These are phyloP conservation scores for Halotydeus destructor DNA, from an alignment of 1,140 invertebrate genomes.

Conservation along the genomic window DNA sequence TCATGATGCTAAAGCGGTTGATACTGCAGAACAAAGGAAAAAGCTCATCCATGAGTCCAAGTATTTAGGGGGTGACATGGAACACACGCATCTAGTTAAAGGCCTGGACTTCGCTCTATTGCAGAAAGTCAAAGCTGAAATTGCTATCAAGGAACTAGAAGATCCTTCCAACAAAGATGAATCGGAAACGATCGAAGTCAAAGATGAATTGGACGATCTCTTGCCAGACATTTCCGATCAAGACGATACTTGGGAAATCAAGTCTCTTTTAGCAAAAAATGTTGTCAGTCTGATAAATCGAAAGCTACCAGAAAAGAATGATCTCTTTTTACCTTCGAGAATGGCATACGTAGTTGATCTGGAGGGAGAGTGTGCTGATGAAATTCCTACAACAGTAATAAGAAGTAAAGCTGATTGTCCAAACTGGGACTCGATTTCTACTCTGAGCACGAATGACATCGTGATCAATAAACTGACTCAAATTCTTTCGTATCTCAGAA, in stretches of 20 bases:
- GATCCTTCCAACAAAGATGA: conserved; percentile 30
- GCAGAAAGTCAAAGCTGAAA: conserved; percentile 51
- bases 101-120: conserved; percentile 97
- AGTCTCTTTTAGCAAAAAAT: conserved; percentile 22
- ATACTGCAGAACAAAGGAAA: conserved; percentile 80
- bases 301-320: conserved; percentile 47
- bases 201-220: conserved; percentile 32
- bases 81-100: conserved; percentile 99
- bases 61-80: conserved; percentile 99
- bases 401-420: conserved; percentile 86
- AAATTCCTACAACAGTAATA: conserved; percentile 87
- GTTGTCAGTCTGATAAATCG: conserved; percentile 30
- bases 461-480: conserved; percentile 93
- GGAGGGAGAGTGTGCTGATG: conserved; percentile 70
- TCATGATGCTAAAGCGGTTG: conserved; percentile 71
- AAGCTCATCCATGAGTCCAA: conserved; percentile 98
- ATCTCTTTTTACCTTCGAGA: conserved; percentile 74
- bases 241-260: conserved; percentile 4
- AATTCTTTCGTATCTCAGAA: conserved; percentile 75
- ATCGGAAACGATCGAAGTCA: conserved; percentile 27
- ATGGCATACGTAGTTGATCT: conserved; percentile 94
- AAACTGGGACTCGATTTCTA: conserved; percentile 45
- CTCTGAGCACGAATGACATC: conserved; percentile 75
- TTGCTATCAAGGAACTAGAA: conserved; percentile 23
- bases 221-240: conserved; percentile 1